Conservation (phyloP, 2,113 vertebrate species). For the Anoplopoma fimbria region DNA sequence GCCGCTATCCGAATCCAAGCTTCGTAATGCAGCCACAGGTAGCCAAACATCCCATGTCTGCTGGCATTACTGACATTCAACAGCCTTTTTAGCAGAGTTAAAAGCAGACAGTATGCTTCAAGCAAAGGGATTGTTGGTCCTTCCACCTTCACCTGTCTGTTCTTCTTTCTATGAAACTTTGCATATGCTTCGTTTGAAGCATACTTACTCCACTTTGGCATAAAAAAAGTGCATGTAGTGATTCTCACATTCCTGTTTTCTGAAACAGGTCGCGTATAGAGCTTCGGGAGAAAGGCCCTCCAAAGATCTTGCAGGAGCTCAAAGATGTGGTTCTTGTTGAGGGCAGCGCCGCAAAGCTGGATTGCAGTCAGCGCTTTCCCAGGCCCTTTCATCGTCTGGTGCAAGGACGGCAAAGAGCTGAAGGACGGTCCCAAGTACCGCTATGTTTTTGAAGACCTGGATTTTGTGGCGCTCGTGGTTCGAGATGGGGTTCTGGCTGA, state of each 20-base stretch:
- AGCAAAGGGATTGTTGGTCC: background rate
- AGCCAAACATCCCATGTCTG: background rate
- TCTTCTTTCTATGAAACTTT: background rate
- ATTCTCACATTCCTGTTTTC: background rate
- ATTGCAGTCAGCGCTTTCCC: conserved; percentile 78
- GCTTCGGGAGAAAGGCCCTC: conserved; percentile 75
- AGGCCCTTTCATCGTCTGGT: conserved; percentile 79
- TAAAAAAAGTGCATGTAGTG: background rate
- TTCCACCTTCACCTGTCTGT: no score
- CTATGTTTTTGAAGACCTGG: conserved; percentile 79
- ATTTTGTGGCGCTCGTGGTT: conserved; percentile 77
- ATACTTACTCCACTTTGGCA: background rate
- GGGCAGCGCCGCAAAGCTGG: conserved; percentile 78
- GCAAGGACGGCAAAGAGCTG: conserved; percentile 77
- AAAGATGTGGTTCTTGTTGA: conserved; percentile 79
- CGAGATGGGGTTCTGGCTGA: conserved; percentile 70
- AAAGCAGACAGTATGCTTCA: background rate
- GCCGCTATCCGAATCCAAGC: conserved; percentile 81
- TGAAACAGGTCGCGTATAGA: conserved; percentile 71
- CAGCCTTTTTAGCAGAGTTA: background rate
- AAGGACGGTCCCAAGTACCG: conserved; percentile 78
- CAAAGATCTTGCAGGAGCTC: conserved; percentile 78
- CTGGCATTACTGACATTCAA: background rate
- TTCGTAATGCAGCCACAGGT: conserved; percentile 82
- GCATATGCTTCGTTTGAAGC: background rate